These are phyloP conservation scores for Saccostrea glomerata DNA, from an alignment of 1,140 invertebrate species.

Conservation along the genomic window DNA sequence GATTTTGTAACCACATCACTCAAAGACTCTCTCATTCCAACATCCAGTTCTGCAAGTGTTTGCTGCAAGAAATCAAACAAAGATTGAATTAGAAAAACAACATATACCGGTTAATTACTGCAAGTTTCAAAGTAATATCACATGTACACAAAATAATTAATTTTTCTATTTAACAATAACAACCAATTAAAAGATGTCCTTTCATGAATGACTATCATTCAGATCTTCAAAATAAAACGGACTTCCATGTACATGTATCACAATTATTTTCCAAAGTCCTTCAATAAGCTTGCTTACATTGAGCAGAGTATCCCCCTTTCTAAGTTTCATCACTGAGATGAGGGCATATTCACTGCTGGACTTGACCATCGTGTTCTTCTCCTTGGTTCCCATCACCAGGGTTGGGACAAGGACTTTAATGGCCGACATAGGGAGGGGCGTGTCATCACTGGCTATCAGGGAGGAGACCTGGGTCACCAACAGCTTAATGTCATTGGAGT, in stretches of 20 bases:
- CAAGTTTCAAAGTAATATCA: too few species aligned
- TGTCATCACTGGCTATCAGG: conserved; percentile 77
- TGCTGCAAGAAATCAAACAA: conserved; percentile 79
- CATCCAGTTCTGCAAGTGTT: conserved; percentile 88
- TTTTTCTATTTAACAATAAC: too few species aligned
- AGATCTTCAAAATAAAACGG: too few species aligned
- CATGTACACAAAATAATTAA: too few species aligned
- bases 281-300: conserved; percentile 82
- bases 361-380: conserved; percentile 97
- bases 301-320: conserved; percentile 87
- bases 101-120: too few species aligned
- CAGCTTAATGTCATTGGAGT: conserved; percentile 96
- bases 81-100: too few species aligned
- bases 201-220: too few species aligned
- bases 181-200: too few species aligned
- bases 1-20: conserved; percentile 88
- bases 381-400: conserved; percentile 97
- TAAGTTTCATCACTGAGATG: conserved; percentile 89
- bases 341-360: conserved; percentile 95
- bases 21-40: conserved; percentile 92
- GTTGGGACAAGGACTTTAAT: conserved; percentile 90
- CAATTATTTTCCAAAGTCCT: too few species aligned
- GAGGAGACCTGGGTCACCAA: conserved; percentile 90
- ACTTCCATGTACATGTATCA: too few species aligned
- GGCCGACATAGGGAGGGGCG: conserved; percentile 81